Evolutionary conservation across 2,113 vertebrate species (phyloP).

Genomic region (Brachirus orientalis): DNA sequence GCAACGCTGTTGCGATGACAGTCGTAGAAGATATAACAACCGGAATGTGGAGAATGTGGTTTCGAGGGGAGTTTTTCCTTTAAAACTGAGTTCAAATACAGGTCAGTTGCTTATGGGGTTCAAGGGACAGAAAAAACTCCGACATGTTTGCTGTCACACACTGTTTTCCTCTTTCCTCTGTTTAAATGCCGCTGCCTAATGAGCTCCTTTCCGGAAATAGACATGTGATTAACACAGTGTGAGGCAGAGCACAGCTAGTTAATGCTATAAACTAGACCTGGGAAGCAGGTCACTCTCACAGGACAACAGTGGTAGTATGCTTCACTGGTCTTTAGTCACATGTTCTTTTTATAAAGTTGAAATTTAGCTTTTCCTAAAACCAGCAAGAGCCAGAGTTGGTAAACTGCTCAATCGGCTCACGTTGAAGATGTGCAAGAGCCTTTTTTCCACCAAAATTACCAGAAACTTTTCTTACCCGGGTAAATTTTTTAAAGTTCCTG

Average conservation of each 20-base stretch:
- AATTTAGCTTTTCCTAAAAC: no score
- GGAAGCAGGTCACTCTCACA: slow-evolving; percentile 12
- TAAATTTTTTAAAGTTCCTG: no score
- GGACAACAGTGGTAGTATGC: slow-evolving; percentile 6
- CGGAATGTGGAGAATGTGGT: slow-evolving; percentile 13
- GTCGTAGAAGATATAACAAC: background rate
- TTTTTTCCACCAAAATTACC: no score
- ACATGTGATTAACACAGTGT: slow-evolving; percentile 61
- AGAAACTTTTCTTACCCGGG: no score
- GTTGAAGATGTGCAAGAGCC: no score
- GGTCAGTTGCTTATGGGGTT: slow-evolving; percentile 2
- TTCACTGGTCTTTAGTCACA: background rate
- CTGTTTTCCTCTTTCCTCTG: slow-evolving; percentile 40
- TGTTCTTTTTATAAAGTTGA: no score
- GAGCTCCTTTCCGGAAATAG: slow-evolving; percentile 66
- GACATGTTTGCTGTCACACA: background rate
- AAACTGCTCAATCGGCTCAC: no score
- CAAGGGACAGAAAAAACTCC: no score
- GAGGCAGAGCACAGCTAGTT: slow-evolving; percentile 44
- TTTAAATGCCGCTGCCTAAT: slow-evolving; percentile 70
- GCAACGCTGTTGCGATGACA: background rate
- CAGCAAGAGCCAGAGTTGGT: no score
- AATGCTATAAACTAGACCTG: slow-evolving; percentile 58
- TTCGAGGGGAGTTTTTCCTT: slow-evolving; percentile 11
- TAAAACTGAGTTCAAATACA: background rate